Percentiles rank a stretch among this genome's conserved stretches.
These are phyloP conservation scores for Strix occidentalis DNA, from an alignment of 2,797 vertebrate genomes.

Conservation along the genomic window DNA sequence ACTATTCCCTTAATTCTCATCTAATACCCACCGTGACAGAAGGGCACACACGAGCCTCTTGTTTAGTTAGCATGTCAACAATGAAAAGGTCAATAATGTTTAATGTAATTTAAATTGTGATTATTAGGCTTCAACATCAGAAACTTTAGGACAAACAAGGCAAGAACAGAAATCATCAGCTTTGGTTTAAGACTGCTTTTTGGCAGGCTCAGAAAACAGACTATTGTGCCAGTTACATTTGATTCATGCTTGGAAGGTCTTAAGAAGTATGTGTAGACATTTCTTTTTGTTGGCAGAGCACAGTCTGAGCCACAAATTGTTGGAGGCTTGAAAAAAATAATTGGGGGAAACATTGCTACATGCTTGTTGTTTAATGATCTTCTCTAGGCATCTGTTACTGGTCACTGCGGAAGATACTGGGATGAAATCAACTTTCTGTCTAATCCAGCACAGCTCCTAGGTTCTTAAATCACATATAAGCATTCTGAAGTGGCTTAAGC, in stretches of 20 bases:
- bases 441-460: background rate
- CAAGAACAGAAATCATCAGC: conserved; percentile 39
- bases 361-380: background rate
- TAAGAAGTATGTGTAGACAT: conserved; percentile 28
- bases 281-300: conserved; percentile 43
- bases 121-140: conserved; percentile 49
- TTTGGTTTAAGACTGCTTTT: conserved; percentile 31
- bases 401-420: background rate
- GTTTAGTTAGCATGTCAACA: conserved; percentile 40
- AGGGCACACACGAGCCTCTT: background rate
- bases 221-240: conserved; percentile 28
- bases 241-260: conserved; percentile 38
- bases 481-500: background rate
- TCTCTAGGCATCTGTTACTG: conserved; percentile 21
- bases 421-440: background rate
- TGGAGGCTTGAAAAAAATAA: conserved; percentile 5
- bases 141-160: conserved; percentile 53
- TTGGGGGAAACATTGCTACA: conserved; percentile 20
- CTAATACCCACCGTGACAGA: background rate
- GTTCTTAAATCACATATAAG: background rate
- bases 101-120: conserved; percentile 35
- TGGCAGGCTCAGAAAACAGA: conserved; percentile 44
- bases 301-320: conserved; percentile 27
- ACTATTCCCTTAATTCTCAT: background rate
- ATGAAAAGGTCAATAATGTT: conserved; percentile 21